These are phyloP conservation scores for Metridium senile DNA, from an alignment of 92 coral and sea anemone species.

Conservation along the genomic window DNA sequence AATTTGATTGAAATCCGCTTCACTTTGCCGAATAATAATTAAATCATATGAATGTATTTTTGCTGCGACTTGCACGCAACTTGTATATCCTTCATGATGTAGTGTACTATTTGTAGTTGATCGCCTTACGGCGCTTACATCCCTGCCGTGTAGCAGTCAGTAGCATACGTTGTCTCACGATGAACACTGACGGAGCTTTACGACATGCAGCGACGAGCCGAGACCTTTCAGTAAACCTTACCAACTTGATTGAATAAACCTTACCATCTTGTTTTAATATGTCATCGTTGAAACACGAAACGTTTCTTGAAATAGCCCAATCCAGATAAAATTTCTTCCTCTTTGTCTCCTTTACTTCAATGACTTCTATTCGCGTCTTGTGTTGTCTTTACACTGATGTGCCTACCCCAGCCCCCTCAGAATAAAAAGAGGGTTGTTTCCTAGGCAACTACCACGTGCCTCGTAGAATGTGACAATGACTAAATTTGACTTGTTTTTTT, in stretches of 20 bases:
- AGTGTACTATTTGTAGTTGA: neutral
- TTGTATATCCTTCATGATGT: neutral
- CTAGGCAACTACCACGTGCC: neutral
- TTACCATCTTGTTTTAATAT: neutral
- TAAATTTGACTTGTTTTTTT: neutral
- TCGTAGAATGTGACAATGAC: neutral
- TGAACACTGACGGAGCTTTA: neutral
- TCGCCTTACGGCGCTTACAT: neutral
- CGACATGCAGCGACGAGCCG: neutral
- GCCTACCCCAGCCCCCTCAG: neutral
- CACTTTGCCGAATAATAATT: conserved; percentile 7
- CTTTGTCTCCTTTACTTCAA: neutral
- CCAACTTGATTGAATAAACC: neutral
- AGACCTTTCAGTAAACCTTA: neutral
- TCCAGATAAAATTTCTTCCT: too few species aligned
- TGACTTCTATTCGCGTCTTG: neutral
- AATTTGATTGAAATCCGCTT: conserved; percentile 14
- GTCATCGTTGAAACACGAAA: neutral
- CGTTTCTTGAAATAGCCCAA: neutral
- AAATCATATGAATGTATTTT: conserved; percentile 3
- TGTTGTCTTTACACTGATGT: neutral
- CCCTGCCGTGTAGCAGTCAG: neutral
- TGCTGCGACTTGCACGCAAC: neutral
- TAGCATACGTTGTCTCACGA: neutral
- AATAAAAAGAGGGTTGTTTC: neutral